phyloP scores from a whole-genome alignment of 1,140 invertebrate species.

The Neuroterus valhalla region DNA sequence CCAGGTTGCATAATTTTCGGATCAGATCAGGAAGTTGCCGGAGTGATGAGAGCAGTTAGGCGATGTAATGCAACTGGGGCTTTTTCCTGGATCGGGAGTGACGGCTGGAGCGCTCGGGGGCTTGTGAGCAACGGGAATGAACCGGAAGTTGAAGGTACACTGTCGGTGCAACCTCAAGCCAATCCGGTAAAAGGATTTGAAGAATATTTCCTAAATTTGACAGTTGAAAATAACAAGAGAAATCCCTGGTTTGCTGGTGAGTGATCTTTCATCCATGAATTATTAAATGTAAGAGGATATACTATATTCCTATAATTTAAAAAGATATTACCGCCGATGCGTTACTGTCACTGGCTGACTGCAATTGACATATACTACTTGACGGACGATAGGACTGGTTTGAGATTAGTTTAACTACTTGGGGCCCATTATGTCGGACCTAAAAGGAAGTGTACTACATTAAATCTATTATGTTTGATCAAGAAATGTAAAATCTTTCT shows the following conservation, averaged over 20 bases:
- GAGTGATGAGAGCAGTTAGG: constrained; percentile 92
- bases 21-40: constrained; percentile 96
- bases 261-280: constrained; percentile 52
- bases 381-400: too few relatives aligned
- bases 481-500: too few relatives aligned
- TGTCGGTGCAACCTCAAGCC: constrained; percentile 93
- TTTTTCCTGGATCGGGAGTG: constrained; percentile 96
- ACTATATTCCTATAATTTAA: too few relatives aligned
- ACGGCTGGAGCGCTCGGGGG: constrained; percentile 92
- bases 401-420: too few relatives aligned
- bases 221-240: constrained; percentile 88
- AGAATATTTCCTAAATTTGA: constrained; percentile 90
- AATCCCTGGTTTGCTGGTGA: constrained; percentile 96
- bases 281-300: too few relatives aligned
- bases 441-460: too few relatives aligned
- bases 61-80: constrained; percentile 90
- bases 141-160: constrained; percentile 90
- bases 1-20: constrained; percentile 96
- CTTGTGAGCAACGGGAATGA: constrained; percentile 91
- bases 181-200: constrained; percentile 91
- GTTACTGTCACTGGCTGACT: too few relatives aligned
- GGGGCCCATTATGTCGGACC: too few relatives aligned
- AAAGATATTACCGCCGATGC: too few relatives aligned
- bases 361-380: too few relatives aligned
- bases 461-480: too few relatives aligned